Evolutionary conservation across 2,888 invertebrate genomes (phyloP).

Genomic region (Caenorhabditis panamensis): DNA sequence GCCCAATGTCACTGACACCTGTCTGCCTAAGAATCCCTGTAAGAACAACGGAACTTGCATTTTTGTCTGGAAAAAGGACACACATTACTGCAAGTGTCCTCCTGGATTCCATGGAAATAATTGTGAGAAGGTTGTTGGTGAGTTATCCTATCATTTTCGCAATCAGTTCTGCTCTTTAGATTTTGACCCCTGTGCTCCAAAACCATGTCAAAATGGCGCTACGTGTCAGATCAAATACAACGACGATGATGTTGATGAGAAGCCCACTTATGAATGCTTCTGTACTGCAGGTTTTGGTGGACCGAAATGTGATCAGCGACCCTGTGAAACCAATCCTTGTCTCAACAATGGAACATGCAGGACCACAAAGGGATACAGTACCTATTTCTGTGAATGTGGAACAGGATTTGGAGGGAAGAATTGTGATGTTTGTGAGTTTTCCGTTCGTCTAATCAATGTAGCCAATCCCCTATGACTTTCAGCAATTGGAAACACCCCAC

Average conservation of each 20-base stretch:
- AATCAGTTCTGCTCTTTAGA: constrained; percentile 53
- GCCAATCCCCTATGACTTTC: constrained; percentile 1
- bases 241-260: constrained; percentile 60
- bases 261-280: constrained; percentile 76
- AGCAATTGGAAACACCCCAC: constrained; percentile 69
- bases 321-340: constrained; percentile 75
- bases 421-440: constrained; percentile 75
- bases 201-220: constrained; percentile 78
- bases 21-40: constrained; percentile 76
- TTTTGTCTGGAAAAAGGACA: constrained; percentile 73
- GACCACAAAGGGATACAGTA: constrained; percentile 73
- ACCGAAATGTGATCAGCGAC: constrained; percentile 74
- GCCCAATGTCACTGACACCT: constrained; percentile 70
- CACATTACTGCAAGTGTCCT: constrained; percentile 76
- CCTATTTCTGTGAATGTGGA: constrained; percentile 78
- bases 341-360: constrained; percentile 80
- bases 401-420: constrained; percentile 76
- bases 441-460: not conserved
- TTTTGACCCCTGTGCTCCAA: constrained; percentile 74
- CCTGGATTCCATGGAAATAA: constrained; percentile 75
- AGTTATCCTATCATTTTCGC: constrained; percentile 11
- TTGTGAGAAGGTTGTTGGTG: constrained; percentile 76
- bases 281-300: constrained; percentile 78
- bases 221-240: constrained; percentile 72
- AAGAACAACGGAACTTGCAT: constrained; percentile 78